These are phyloP conservation scores for Dendrolimus pini DNA, from an alignment of 2,888 invertebrate genomes.

Conservation along the genomic window DNA sequence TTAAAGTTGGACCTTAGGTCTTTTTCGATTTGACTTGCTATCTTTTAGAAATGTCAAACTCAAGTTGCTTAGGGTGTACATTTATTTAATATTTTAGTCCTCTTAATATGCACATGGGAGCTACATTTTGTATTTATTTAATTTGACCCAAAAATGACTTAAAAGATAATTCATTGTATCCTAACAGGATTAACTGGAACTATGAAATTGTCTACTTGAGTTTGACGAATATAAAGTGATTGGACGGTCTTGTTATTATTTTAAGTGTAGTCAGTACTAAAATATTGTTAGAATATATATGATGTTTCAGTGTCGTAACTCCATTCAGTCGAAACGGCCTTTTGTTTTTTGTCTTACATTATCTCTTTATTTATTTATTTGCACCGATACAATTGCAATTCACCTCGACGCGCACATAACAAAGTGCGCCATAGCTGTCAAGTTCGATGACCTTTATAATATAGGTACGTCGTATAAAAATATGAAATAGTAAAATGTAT, in stretches of 20 bases:
- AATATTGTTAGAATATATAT: conserved; percentile 3
- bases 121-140: no score
- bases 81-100: not conserved
- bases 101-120: not conserved
- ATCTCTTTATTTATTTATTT: conserved; percentile 15
- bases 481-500: conserved; percentile 13
- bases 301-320: conserved; percentile 31
- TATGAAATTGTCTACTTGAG: no score
- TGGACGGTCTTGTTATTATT: no score
- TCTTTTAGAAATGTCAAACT: no score
- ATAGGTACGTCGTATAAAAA: conserved; percentile 10
- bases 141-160: no score
- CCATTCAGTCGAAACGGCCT: conserved; percentile 28
- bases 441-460: conserved; percentile 28
- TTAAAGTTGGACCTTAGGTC: no score
- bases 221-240: no score
- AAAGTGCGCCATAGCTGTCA: conserved; percentile 21
- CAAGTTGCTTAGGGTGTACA: not conserved
- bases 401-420: conserved; percentile 18
- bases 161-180: no score
- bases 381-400: conserved; percentile 22
- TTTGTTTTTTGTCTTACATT: conserved; percentile 19
- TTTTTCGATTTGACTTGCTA: conserved; percentile 7
- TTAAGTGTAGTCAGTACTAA: no score
- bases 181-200: no score